These are phyloP conservation scores for Ecdyonurus torrentis DNA, from an alignment of 2,888 invertebrate genomes.

Conservation along the genomic window DNA sequence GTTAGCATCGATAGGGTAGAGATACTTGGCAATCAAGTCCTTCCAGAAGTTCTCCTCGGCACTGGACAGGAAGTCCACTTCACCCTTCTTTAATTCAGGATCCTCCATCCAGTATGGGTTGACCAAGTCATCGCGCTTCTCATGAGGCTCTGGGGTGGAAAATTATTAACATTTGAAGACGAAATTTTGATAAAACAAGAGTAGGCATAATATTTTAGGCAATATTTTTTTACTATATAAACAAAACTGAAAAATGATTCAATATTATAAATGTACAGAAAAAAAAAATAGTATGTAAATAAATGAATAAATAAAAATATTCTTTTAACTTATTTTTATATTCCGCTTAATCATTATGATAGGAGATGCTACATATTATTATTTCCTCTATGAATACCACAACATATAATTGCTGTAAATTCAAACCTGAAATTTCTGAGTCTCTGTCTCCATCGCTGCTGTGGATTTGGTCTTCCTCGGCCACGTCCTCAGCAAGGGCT, in stretches of 20 bases:
- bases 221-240: no score
- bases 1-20: constrained; percentile 86
- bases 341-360: no score
- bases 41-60: constrained; percentile 86
- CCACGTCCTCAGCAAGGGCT: constrained; percentile 51
- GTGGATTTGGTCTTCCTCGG: constrained; percentile 38
- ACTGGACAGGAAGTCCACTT: constrained; percentile 70
- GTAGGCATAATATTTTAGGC: no score
- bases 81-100: constrained; percentile 71
- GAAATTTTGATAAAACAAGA: no score
- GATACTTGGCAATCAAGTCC: constrained; percentile 84
- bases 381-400: background rate
- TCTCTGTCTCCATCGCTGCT: constrained; percentile 26
- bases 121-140: constrained; percentile 60
- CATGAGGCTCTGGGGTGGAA: constrained; percentile 26
- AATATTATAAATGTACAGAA: no score
- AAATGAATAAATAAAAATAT: no score
- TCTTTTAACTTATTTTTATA: no score
- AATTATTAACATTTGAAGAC: no score
- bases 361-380: background rate
- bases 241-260: no score
- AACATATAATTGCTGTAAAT: no score
- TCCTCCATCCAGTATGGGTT: constrained; percentile 94
- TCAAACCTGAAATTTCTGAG: background rate
- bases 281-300: no score